Percentiles rank a stretch among this genome's conserved stretches.
These are phyloP conservation scores for Crotalus viridis DNA, from an alignment of 2,113 vertebrate genomes.

Conservation along the genomic window DNA sequence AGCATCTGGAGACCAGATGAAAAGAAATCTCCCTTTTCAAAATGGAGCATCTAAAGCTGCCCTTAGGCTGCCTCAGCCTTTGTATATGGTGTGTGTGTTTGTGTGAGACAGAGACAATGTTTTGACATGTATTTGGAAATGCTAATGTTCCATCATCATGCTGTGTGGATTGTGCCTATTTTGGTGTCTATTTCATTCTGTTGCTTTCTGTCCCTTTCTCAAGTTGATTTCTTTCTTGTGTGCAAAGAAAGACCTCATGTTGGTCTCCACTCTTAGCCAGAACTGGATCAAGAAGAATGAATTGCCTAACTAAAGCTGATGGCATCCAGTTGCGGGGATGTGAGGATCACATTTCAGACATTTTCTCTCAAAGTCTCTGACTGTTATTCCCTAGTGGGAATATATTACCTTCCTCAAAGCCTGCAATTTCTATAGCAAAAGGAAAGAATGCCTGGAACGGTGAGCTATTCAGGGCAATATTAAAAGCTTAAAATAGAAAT, in stretches of 20 bases:
- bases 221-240: not conserved
- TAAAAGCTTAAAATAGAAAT: not conserved
- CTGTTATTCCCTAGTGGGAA: not conserved
- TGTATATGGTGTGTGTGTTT: not conserved
- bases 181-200: not conserved
- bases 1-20: not conserved
- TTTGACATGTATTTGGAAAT: not conserved
- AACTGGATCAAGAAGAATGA: not conserved
- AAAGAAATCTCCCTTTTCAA: not conserved
- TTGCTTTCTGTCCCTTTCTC: not conserved
- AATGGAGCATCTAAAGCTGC: not conserved
- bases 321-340: not conserved
- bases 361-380: not conserved
- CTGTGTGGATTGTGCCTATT: not conserved
- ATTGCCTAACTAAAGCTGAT: not conserved
- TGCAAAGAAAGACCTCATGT: not conserved
- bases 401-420: not conserved
- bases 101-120: not conserved
- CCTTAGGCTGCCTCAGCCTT: not conserved
- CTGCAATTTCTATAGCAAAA: not conserved
- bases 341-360: not conserved
- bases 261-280: not conserved
- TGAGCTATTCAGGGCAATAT: not conserved
- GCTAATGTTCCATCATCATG: not conserved
- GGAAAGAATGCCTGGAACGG: not conserved